Percentiles rank a stretch among this genome's conserved stretches.
phyloP scores from a whole-genome alignment of 2,888 invertebrate genomes.

The Lumbricus terrestris region DNA sequence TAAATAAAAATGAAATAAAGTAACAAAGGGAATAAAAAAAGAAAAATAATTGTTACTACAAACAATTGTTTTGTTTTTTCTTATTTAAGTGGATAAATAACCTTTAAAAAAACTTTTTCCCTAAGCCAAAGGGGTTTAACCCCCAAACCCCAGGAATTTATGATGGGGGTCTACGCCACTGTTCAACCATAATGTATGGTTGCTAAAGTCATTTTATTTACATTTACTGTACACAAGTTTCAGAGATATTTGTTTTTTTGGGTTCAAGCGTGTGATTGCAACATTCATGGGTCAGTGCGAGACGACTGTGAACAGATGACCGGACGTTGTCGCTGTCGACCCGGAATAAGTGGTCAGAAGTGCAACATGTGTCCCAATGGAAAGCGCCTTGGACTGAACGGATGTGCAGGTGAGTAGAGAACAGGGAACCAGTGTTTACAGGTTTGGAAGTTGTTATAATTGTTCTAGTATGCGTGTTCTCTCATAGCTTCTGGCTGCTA shows the following conservation, averaged over 20 bases:
- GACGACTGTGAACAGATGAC: conserved; percentile 92
- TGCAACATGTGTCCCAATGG: conserved; percentile 69
- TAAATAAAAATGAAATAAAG: too few species aligned
- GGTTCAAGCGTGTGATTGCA: conserved; percentile 82
- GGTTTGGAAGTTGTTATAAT: background rate
- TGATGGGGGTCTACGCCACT: too few species aligned
- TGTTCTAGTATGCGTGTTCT: background rate
- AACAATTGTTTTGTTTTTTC: too few species aligned
- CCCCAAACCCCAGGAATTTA: too few species aligned
- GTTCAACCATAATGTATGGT: too few species aligned
- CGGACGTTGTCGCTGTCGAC: conserved; percentile 83
- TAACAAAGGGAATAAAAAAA: too few species aligned
- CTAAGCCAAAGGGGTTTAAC: too few species aligned
- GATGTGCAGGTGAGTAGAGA: conserved; percentile 35
- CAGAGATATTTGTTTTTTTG: background rate
- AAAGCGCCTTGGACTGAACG: conserved; percentile 58
- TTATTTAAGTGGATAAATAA: too few species aligned
- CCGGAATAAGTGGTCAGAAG: conserved; percentile 81
- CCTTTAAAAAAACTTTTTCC: too few species aligned
- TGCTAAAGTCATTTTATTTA: too few species aligned
- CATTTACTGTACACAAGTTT: background rate
- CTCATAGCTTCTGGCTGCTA: too few species aligned
- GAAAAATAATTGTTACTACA: too few species aligned
- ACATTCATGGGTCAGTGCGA: conserved; percentile 80
- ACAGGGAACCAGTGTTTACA: background rate